These are phyloP conservation scores for Eremobia ochroleuca DNA, from an alignment of 2,888 invertebrate species.

Conservation along the genomic window DNA sequence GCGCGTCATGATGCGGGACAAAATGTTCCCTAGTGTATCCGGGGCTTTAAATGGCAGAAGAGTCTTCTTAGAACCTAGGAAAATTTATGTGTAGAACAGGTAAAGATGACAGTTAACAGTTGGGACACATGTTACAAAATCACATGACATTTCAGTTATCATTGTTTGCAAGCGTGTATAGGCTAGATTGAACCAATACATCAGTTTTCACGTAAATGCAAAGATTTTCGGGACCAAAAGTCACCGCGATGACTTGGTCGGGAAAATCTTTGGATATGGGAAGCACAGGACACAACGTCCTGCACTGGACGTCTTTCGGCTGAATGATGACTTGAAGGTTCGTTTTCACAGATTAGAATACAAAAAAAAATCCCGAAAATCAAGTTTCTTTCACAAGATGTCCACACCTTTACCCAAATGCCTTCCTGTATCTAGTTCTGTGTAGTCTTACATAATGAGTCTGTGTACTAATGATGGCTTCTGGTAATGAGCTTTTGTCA, in stretches of 20 bases:
- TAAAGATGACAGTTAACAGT: not conserved
- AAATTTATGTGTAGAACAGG: not conserved
- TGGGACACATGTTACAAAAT: not conserved
- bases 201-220: too few species aligned
- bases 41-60: too few species aligned
- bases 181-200: not conserved
- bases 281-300: not conserved
- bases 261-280: not conserved
- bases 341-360: not conserved
- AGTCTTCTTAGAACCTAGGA: not conserved
- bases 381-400: not conserved
- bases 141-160: not conserved
- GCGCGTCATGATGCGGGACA: too few species aligned
- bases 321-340: not conserved
- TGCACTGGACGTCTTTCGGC: not conserved
- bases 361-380: not conserved
- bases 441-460: constrained; percentile 47
- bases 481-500: constrained; percentile 53
- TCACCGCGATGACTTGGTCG: too few species aligned
- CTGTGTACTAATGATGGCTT: constrained; percentile 49
- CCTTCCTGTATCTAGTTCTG: constrained; percentile 47
- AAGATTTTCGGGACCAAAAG: too few species aligned
- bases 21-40: too few species aligned
- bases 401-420: constrained; percentile 48
- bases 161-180: not conserved